A percentile compares a stretch with the other conserved stretches of the same genome.
phyloP scores from a whole-genome alignment of 92 coral and sea anemone genomes.

The Palythoa grandis region DNA sequence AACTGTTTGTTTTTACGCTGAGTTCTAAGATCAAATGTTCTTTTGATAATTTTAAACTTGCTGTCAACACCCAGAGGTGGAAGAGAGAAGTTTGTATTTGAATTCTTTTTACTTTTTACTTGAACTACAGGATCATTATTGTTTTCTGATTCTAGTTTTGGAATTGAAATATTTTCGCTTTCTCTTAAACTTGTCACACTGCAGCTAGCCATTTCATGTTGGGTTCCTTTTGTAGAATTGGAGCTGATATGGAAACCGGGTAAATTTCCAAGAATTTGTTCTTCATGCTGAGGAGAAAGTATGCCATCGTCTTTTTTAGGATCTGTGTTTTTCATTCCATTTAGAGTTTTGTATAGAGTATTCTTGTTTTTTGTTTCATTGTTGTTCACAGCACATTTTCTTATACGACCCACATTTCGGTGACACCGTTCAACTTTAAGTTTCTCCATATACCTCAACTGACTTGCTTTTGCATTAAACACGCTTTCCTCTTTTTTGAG shows the following conservation, averaged over 20 bases:
- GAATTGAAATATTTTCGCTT: not conserved
- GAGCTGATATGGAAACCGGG: not conserved
- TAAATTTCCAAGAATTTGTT: not conserved
- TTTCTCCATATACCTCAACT: constrained; percentile 38
- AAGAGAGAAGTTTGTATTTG: constrained; percentile 31
- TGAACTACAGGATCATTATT: not conserved
- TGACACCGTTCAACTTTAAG: constrained; percentile 49
- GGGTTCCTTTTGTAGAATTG: not conserved
- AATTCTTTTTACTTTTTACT: not conserved
- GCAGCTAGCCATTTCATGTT: not conserved
- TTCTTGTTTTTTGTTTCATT: not conserved
- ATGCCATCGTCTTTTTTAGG: not conserved
- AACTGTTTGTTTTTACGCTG: constrained; percentile 25
- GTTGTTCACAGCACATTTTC: constrained; percentile 1
- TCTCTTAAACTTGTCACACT: too few relatives aligned
- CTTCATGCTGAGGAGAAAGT: not conserved
- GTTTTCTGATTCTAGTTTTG: not conserved
- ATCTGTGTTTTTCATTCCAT: not conserved
- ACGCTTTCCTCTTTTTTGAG: constrained; percentile 7
- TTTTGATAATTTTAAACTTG: constrained; percentile 68
- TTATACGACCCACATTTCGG: constrained; percentile 49
- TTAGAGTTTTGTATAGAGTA: not conserved
- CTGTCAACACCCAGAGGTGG: constrained; percentile 63
- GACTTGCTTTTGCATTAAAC: constrained; percentile 54
- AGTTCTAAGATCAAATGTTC: constrained; percentile 57